A percentile compares a stretch with the other conserved stretches of the same genome.
phyloP scores from a whole-genome alignment of 2,888 invertebrate species.

The Ctenicera cuprea region DNA sequence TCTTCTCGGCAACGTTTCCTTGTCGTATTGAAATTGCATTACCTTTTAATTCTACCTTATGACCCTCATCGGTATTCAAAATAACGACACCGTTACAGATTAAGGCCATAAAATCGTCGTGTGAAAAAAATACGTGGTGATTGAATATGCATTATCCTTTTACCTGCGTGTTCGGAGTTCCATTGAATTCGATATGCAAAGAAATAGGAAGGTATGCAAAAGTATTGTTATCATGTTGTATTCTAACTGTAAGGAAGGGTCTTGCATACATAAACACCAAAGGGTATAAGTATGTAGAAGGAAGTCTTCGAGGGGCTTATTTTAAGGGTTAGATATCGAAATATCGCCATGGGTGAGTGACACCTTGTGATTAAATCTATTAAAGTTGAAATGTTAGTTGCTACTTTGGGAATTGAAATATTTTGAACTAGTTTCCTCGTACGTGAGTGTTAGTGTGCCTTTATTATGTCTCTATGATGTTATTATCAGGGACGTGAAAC shows the following conservation, averaged over 20 bases:
- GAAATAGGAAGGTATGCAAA: slow-evolving; percentile 56
- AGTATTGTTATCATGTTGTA: slow-evolving; percentile 53
- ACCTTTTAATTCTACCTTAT: slow-evolving; percentile 22
- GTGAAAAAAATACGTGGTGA: slow-evolving; percentile 58
- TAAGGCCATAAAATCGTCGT: slow-evolving; percentile 56
- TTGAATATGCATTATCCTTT: slow-evolving; percentile 61
- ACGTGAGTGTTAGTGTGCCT: too few species aligned
- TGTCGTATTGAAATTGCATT: slow-evolving; percentile 4
- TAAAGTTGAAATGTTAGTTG: slow-evolving; percentile 70
- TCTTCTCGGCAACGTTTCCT: not conserved
- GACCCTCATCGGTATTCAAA: slow-evolving; percentile 41
- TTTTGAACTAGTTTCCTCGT: not conserved
- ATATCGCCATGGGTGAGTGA: slow-evolving; percentile 64
- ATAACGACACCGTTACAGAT: slow-evolving; percentile 50
- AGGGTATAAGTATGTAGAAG: slow-evolving; percentile 45
- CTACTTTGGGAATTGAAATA: slow-evolving; percentile 78
- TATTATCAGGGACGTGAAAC: too few species aligned
- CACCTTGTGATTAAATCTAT: slow-evolving; percentile 63
- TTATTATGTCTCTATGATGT: too few species aligned
- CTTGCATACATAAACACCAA: slow-evolving; percentile 50
- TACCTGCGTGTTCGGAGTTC: slow-evolving; percentile 55
- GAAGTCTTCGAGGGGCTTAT: slow-evolving; percentile 38
- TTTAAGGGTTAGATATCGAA: slow-evolving; percentile 57
- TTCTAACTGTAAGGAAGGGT: slow-evolving; percentile 53
- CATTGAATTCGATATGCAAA: slow-evolving; percentile 48